A percentile compares a stretch with the other conserved stretches of the same genome.
These are phyloP conservation scores for Clivina fossor DNA, from an alignment of 2,888 invertebrate species.

Conservation along the genomic window DNA sequence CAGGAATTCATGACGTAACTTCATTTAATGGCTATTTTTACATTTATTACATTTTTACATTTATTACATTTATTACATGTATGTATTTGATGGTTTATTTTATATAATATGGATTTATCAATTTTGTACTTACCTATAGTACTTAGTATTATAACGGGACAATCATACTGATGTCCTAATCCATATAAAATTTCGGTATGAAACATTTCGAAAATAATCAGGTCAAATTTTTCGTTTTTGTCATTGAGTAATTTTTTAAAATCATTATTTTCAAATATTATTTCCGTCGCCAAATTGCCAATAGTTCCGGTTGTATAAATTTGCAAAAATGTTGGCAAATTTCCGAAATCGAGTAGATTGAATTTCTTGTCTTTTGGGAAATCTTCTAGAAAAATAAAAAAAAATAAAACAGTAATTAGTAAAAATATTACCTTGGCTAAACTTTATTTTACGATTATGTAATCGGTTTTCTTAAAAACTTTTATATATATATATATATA, in stretches of 20 bases:
- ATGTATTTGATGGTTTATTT: too few species aligned
- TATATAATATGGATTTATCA: too few species aligned
- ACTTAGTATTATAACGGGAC: slow-evolving; percentile 41
- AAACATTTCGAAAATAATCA: slow-evolving; percentile 46
- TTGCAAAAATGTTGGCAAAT: neutral
- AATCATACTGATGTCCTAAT: slow-evolving; percentile 41
- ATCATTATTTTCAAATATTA: slow-evolving; percentile 36
- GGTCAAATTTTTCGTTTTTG: slow-evolving; percentile 42
- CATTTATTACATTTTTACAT: too few species aligned
- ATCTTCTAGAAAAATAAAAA: neutral
- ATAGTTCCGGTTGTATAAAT: neutral
- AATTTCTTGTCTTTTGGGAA: slow-evolving; percentile 8
- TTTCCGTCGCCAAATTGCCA: slow-evolving; percentile 25
- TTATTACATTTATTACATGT: too few species aligned
- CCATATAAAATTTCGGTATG: slow-evolving; percentile 43
- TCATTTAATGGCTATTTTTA: too few species aligned
- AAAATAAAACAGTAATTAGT: too few species aligned
- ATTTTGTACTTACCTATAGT: slow-evolving; percentile 32
- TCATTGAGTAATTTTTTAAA: slow-evolving; percentile 44
- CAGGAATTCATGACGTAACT: too few species aligned
- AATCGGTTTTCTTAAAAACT: too few species aligned
- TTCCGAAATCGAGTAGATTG: slow-evolving; percentile 4
- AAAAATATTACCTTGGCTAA: too few species aligned
- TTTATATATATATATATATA: too few species aligned
- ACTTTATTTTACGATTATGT: too few species aligned